phyloP scores from a whole-genome alignment of 2,888 invertebrate species.

The Villa cingulata region DNA sequence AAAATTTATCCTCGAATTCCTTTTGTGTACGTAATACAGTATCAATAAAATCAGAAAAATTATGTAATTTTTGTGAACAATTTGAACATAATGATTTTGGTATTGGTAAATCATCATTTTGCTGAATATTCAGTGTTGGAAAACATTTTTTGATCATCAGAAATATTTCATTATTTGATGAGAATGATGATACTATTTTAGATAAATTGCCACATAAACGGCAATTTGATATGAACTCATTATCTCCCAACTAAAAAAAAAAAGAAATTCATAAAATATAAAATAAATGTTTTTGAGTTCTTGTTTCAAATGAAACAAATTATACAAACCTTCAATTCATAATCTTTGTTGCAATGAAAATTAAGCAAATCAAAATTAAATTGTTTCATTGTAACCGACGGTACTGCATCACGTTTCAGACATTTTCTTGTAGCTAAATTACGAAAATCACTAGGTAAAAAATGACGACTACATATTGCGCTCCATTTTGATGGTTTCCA shows the following conservation, averaged over 20 bases:
- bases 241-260: neutral
- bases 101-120: constrained; percentile 29
- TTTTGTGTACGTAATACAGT: constrained; percentile 30
- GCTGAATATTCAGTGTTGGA: constrained; percentile 31
- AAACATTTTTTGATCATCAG: constrained; percentile 34
- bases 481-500: constrained; percentile 36
- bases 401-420: constrained; percentile 4
- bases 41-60: constrained; percentile 31
- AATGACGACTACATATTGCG: constrained; percentile 34
- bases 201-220: constrained; percentile 25
- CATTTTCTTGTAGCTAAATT: constrained; percentile 13
- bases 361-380: constrained; percentile 8
- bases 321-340: neutral
- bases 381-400: constrained; percentile 8
- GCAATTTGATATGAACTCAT: constrained; percentile 17
- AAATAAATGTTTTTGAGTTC: neutral
- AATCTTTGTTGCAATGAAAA: neutral
- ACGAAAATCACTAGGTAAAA: constrained; percentile 28
- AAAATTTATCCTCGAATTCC: constrained; percentile 26
- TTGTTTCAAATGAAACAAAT: no score
- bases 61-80: constrained; percentile 26
- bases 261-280: no score
- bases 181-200: constrained; percentile 23
- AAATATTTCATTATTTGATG: constrained; percentile 30
- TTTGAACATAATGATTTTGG: constrained; percentile 29